These are phyloP conservation scores for Triplophysa tibetana DNA, from an alignment of 2,113 vertebrate genomes.

Conservation along the genomic window DNA sequence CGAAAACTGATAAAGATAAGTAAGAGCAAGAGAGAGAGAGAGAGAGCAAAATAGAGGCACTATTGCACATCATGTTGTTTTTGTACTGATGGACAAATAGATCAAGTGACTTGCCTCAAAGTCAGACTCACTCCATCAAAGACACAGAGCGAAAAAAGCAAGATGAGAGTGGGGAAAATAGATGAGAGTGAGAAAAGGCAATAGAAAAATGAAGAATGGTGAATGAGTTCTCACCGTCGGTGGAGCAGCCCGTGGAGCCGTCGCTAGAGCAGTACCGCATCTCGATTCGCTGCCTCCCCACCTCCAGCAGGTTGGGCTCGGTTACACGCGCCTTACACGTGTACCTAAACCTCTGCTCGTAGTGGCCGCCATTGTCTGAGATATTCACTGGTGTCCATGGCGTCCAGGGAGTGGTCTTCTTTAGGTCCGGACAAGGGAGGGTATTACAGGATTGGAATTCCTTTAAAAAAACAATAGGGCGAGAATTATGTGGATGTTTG, in stretches of 20 bases:
- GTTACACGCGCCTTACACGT: conserved; percentile 93
- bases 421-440: conserved; percentile 87
- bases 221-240: conserved; percentile 81
- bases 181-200: conserved; percentile 3
- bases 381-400: conserved; percentile 97
- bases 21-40: neutral
- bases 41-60: conserved; percentile 10
- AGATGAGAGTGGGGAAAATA: conserved; percentile 3
- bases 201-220: conserved; percentile 28
- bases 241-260: conserved; percentile 90
- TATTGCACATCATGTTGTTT: conserved; percentile 42
- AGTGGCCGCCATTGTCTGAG: conserved; percentile 94
- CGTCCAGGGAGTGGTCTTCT: conserved; percentile 97
- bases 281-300: conserved; percentile 93
- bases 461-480: conserved; percentile 61
- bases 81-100: conserved; percentile 34
- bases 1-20: conserved; percentile 11
- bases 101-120: conserved; percentile 37
- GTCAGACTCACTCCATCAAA: conserved; percentile 34
- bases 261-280: conserved; percentile 98
- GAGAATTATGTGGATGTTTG: no score
- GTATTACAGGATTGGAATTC: conserved; percentile 95
- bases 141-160: neutral
- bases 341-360: conserved; percentile 94
- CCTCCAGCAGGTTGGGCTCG: conserved; percentile 85